Conservation (phyloP, 1,140 invertebrate genomes). For the Chironomus tepperi region DNA sequence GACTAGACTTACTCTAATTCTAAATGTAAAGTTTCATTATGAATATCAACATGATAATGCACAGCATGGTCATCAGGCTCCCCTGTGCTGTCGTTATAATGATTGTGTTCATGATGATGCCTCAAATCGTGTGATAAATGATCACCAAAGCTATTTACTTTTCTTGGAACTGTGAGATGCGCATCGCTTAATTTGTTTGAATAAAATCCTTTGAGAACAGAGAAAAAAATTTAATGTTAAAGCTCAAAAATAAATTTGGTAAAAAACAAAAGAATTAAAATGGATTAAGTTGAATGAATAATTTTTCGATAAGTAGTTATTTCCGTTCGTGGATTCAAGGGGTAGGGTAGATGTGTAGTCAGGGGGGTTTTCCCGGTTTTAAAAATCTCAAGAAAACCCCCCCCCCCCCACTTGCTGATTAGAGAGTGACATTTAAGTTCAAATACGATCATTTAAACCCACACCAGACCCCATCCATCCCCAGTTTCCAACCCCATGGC, state of each 20-base stretch:
- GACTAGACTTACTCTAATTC: slow-evolving; percentile 35
- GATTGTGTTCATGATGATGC: slow-evolving; percentile 41
- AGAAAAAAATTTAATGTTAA: background rate
- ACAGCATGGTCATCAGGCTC: slow-evolving; percentile 35
- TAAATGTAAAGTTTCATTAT: slow-evolving; percentile 46
- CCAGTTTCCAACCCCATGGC: too few species aligned
- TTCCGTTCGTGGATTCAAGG: too few species aligned
- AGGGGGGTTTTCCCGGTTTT: too few species aligned
- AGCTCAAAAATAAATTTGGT: background rate
- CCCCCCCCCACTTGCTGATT: too few species aligned
- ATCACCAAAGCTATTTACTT: slow-evolving; percentile 45
- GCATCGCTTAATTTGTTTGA: slow-evolving; percentile 41
- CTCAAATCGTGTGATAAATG: slow-evolving; percentile 48
- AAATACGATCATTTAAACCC: too few species aligned
- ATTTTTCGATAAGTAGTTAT: too few species aligned
- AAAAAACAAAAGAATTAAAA: too few species aligned
- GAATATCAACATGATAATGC: slow-evolving; percentile 49
- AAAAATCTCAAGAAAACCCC: too few species aligned
- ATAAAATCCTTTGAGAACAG: slow-evolving; percentile 41
- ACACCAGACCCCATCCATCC: too few species aligned
- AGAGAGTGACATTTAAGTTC: too few species aligned
- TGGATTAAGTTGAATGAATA: too few species aligned
- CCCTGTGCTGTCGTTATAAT: slow-evolving; percentile 28
- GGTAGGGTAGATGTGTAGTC: too few species aligned
- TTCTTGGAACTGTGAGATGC: slow-evolving; percentile 47